Conservation (phyloP, 1,140 invertebrate genomes). For the Chrysomallon squamiferum region DNA sequence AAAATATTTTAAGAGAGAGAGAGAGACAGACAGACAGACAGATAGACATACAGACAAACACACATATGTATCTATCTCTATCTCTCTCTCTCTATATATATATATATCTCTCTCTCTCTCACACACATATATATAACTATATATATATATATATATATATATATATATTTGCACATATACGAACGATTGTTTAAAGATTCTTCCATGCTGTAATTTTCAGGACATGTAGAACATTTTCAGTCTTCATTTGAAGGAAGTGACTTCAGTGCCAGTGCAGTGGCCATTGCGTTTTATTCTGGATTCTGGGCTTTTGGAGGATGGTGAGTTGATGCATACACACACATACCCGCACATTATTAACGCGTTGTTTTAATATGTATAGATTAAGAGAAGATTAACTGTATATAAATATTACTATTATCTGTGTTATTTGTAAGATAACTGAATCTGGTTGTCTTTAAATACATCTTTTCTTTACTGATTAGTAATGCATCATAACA, state of each 20-base stretch:
- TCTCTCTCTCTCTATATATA: too few relatives aligned
- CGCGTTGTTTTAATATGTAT: not conserved
- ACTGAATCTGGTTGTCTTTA: not conserved
- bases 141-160: too few relatives aligned
- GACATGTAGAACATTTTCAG: slow-evolving; percentile 74
- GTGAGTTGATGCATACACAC: slow-evolving; percentile 52
- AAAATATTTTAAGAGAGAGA: not conserved
- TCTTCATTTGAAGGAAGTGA: slow-evolving; percentile 87
- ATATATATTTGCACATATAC: too few relatives aligned
- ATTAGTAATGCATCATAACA: not conserved
- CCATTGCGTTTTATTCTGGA: slow-evolving; percentile 96
- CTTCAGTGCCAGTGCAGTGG: slow-evolving; percentile 87
- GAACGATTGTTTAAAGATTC: too few relatives aligned
- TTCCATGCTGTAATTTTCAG: slow-evolving; percentile 22
- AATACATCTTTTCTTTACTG: not conserved
- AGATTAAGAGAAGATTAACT: not conserved
- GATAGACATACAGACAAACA: too few relatives aligned
- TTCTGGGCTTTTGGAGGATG: slow-evolving; percentile 98
- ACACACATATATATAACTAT: too few relatives aligned
- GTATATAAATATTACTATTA: not conserved
- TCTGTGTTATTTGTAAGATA: not conserved
- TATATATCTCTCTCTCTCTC: too few relatives aligned
- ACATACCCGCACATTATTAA: not conserved
- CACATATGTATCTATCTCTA: too few relatives aligned
- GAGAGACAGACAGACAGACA: too few relatives aligned